Percentiles rank a stretch among this genome's conserved stretches.
Conservation (phyloP, 2,888 invertebrate species). For the Apocheima hispidaria region DNA sequence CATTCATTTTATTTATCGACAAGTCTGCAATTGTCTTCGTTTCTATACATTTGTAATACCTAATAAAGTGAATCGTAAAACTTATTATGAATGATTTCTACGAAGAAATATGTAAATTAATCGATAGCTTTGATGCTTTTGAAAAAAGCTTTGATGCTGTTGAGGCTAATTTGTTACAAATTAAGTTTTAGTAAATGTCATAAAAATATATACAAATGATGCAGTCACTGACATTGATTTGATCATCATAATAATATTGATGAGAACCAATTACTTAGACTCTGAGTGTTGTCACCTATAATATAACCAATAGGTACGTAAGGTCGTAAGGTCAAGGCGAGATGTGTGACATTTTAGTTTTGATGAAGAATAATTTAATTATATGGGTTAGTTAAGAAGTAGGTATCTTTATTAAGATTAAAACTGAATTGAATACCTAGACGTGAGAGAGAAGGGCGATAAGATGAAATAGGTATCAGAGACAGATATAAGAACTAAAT, state of each 20-base stretch:
- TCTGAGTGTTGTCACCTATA: neutral
- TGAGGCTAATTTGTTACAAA: slow-evolving; percentile 19
- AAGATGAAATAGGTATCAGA: too few species aligned
- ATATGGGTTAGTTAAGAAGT: too few species aligned
- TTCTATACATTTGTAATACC: slow-evolving; percentile 5
- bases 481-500: too few species aligned
- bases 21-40: slow-evolving; percentile 20
- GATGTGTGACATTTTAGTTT: neutral
- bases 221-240: too few species aligned
- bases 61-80: slow-evolving; percentile 33
- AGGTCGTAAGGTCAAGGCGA: neutral
- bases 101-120: slow-evolving; percentile 39
- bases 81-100: neutral
- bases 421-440: too few species aligned
- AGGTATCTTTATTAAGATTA: too few species aligned
- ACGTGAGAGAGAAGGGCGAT: too few species aligned
- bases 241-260: slow-evolving; percentile 7
- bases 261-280: slow-evolving; percentile 1
- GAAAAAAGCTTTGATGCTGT: too few species aligned
- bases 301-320: neutral
- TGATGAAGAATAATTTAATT: neutral
- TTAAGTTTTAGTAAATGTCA: too few species aligned
- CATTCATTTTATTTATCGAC: slow-evolving; percentile 35
- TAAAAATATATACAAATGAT: too few species aligned
- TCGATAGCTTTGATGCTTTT: slow-evolving; percentile 25